Evolutionary conservation across 2,113 vertebrate genomes (phyloP).

Genomic region (Poicephalus meyeri): DNA sequence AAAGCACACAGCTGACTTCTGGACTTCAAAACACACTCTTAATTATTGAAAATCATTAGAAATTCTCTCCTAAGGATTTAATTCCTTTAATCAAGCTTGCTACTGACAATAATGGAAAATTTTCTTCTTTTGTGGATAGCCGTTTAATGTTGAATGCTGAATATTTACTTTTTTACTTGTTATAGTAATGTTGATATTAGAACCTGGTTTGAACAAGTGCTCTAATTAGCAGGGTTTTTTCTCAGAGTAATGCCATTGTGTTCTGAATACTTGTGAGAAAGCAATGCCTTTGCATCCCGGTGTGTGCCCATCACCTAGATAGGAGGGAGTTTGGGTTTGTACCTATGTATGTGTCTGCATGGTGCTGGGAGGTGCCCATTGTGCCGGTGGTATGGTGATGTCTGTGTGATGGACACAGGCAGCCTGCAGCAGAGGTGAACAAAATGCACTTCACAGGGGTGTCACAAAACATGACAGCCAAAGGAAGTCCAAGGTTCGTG

Average conservation of each 20-base stretch:
- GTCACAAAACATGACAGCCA: background rate
- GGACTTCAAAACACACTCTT: background rate
- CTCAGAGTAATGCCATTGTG: background rate
- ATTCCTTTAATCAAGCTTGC: background rate
- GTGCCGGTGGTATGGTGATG: accelerated
- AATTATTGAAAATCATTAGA: background rate
- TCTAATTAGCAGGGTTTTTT: background rate
- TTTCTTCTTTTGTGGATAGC: background rate
- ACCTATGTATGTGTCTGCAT: background rate
- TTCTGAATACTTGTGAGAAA: background rate
- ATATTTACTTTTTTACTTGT: background rate
- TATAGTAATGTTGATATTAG: background rate
- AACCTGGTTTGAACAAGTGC: background rate
- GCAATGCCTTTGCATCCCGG: accelerated
- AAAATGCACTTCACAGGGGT: background rate
- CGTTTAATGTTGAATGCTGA: background rate
- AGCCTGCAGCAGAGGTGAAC: background rate
- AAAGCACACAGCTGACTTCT: background rate
- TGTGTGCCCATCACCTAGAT: background rate
- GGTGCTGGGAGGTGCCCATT: accelerated
- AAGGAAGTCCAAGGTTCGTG: background rate
- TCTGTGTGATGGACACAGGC: too few species aligned
- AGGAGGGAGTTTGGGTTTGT: background rate
- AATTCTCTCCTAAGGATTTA: background rate
- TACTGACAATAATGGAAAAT: background rate